Base-by-base conservation (phyloP, 2,888 invertebrate species). In the Fissipunctia ypsillon region DNA sequence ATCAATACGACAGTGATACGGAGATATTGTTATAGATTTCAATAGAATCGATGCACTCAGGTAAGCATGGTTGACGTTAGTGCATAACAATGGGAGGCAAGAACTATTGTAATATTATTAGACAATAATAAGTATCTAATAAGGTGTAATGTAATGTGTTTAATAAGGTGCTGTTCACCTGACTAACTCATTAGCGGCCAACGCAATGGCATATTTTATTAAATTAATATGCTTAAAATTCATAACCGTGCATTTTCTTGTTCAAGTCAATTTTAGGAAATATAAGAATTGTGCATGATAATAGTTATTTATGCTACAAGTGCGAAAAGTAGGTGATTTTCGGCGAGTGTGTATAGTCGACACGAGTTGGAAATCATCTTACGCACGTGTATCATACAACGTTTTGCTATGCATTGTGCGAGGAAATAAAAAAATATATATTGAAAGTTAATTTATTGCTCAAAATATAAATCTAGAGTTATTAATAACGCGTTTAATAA, bases 1-100 rank as follows among this genome's bases (percentile, higher is more conserved):
- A 69, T 67, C 74, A 68, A 69, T 69, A 64, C n/a, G 31, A 41
- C 25, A 63, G 41, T 76, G 80, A 61, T 56, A 65, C 48, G 61
- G 57, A 60, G 43, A 81, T 59, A 80, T 72, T 80, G 77, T 80
- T 72, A 52, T 63, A 25, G 50, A 77, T 69, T 81, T 81, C 69
- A 69, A 76, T 69, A 72, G 66, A 19, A 66, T 14, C 28, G 35
- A 45, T 61, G 50, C 52, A 68, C 12, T 45, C 14, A 41, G 31
- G 35, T 48, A 65, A 19, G 64, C 45, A 28, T 12, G 9, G 16
- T 14, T 2, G 52, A 41, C 0, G 9, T 10, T 2, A 22, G 9
- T 56, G 60, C 22, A 66, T 73, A 60, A 52, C 31, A 73, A 54
- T 45, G 31, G 25, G 0, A 50, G 14, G 1, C 3, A 19, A 7